These are phyloP conservation scores for Lacanobia oleracea DNA, from an alignment of 2,888 invertebrate genomes.

Conservation along the genomic window DNA sequence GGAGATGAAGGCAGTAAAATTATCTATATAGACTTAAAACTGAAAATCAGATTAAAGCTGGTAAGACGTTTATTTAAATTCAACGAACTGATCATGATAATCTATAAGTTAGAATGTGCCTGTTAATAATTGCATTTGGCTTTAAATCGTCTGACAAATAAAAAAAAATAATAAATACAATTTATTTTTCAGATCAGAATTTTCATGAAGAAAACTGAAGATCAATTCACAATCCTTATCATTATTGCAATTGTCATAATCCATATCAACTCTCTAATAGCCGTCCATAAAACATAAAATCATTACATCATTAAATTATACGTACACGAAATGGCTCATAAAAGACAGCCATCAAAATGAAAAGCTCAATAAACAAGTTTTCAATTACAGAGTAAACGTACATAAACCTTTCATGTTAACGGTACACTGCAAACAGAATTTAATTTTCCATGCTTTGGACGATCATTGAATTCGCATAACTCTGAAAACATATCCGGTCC, in stretches of 20 bases:
- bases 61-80: neutral
- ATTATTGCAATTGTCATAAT: constrained; percentile 4
- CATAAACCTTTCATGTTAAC: constrained; percentile 47
- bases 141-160: neutral
- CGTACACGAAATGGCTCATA: constrained; percentile 32
- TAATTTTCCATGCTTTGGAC: constrained; percentile 52
- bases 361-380: constrained; percentile 52
- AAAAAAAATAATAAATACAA: neutral
- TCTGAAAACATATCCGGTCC: constrained; percentile 53
- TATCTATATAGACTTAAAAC: constrained; percentile 9
- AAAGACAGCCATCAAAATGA: constrained; percentile 48
- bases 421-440: constrained; percentile 55
- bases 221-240: neutral
- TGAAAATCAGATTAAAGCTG: neutral
- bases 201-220: neutral
- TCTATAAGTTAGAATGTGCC: neutral
- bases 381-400: constrained; percentile 46
- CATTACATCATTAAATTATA: constrained; percentile 41
- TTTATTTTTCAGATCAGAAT: neutral
- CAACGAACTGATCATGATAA: neutral
- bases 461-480: constrained; percentile 50
- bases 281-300: constrained; percentile 26
- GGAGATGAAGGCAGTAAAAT: constrained; percentile 25
- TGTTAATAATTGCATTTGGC: neutral
- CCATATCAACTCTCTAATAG: constrained; percentile 10